These are phyloP conservation scores for Polylopha cassiicola DNA, from an alignment of 2,888 invertebrate species.

Conservation along the genomic window DNA sequence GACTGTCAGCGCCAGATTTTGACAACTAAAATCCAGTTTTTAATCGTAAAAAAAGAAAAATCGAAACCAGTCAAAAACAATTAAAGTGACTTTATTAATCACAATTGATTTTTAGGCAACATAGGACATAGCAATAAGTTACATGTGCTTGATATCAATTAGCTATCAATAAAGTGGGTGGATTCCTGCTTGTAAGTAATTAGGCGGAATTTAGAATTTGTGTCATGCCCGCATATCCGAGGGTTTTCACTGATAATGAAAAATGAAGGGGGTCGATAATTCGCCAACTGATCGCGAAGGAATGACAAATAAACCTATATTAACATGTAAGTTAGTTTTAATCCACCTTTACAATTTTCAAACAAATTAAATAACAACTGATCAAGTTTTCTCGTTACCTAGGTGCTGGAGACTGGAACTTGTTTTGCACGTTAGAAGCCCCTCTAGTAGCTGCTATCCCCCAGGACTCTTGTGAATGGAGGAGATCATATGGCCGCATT, in stretches of 20 bases:
- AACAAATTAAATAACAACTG: too few species aligned
- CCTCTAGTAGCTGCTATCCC: constrained; percentile 88
- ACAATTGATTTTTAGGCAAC: constrained; percentile 4
- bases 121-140: constrained; percentile 11
- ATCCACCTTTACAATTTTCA: constrained; percentile 9
- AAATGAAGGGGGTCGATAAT: constrained; percentile 79
- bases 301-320: constrained; percentile 83
- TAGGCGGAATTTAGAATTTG: constrained; percentile 49
- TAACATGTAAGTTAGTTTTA: constrained; percentile 81
- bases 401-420: constrained; percentile 91
- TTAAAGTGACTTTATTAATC: constrained; percentile 18
- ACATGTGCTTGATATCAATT: constrained; percentile 18
- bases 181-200: constrained; percentile 39
- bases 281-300: constrained; percentile 67
- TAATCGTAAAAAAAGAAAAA: constrained; percentile 38
- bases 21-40: constrained; percentile 49
- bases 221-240: constrained; percentile 63
- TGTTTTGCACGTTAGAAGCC: constrained; percentile 89
- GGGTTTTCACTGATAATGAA: constrained; percentile 65
- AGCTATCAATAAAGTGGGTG: constrained; percentile 57
- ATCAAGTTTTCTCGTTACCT: constrained; percentile 22
- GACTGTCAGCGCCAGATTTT: constrained; percentile 50
- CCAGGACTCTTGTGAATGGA: constrained; percentile 94
- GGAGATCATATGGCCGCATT: constrained; percentile 91
- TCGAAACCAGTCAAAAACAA: constrained; percentile 36